Percentiles rank a stretch among this genome's conserved stretches.
These are phyloP conservation scores for Ariolimax columbianus DNA, from an alignment of 2,888 invertebrate species.

Conservation along the genomic window DNA sequence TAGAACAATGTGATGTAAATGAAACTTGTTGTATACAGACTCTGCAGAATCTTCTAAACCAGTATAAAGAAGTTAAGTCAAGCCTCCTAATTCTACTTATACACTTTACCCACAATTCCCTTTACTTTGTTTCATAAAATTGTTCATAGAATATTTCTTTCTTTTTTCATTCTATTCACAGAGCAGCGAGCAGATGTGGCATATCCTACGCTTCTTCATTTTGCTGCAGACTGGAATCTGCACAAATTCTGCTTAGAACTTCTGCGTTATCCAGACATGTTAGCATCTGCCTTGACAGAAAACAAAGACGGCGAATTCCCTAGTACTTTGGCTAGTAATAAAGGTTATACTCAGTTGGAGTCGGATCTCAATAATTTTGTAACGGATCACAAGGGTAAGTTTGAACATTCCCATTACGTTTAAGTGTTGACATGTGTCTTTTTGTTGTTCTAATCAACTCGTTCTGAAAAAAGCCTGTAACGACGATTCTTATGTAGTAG, in stretches of 20 bases:
- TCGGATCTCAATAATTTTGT: slow-evolving; percentile 50
- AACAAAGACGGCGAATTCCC: slow-evolving; percentile 50
- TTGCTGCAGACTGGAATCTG: slow-evolving; percentile 56
- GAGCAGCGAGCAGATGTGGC: neutral
- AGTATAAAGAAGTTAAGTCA: too few species aligned
- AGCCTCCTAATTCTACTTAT: too few species aligned
- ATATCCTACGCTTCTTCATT: slow-evolving; percentile 56
- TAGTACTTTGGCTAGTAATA: slow-evolving; percentile 48
- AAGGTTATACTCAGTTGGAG: slow-evolving; percentile 42
- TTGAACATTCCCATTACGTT: neutral
- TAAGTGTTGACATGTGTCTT: too few species aligned
- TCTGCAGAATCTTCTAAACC: too few species aligned
- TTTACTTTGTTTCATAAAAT: too few species aligned
- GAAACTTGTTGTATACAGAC: too few species aligned
- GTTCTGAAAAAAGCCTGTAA: too few species aligned
- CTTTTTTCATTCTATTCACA: neutral
- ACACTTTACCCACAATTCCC: too few species aligned
- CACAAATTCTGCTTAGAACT: slow-evolving; percentile 42
- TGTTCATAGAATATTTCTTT: neutral
- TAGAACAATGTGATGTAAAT: too few species aligned
- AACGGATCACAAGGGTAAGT: slow-evolving; percentile 44
- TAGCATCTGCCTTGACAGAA: slow-evolving; percentile 50
- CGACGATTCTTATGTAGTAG: too few species aligned
- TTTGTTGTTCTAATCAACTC: too few species aligned
- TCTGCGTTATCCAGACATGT: slow-evolving; percentile 53